A percentile compares a stretch with the other conserved stretches of the same genome.
Evolutionary conservation across 2,888 invertebrate genomes (phyloP).

Genomic region (Eristalis tenax): DNA sequence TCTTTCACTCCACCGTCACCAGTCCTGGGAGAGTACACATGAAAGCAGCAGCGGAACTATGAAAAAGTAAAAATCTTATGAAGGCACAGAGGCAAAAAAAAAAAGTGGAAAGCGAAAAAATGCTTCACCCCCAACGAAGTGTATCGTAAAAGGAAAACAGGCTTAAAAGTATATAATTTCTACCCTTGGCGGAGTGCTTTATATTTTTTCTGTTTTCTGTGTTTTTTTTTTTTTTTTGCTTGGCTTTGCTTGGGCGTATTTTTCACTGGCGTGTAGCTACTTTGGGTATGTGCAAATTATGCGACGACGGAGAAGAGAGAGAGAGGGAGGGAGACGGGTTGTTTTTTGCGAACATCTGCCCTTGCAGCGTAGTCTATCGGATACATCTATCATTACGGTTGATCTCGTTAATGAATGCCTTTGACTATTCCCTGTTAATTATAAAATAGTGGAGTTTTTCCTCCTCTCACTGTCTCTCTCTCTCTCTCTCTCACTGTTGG

Average conservation of each 20-base stretch:
- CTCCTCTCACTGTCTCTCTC: too few relatives aligned
- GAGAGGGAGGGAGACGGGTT: neutral
- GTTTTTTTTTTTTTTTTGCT: slow-evolving; percentile 1
- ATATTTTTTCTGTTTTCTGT: slow-evolving; percentile 18
- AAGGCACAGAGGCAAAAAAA: neutral
- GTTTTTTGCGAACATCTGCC: slow-evolving; percentile 63
- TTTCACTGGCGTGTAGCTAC: slow-evolving; percentile 41
- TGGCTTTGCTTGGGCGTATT: neutral
- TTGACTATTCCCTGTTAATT: slow-evolving; percentile 30
- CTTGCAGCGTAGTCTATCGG: slow-evolving; percentile 14
- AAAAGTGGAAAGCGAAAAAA: slow-evolving; percentile 23
- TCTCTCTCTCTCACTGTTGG: neutral
- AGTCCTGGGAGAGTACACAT: slow-evolving; percentile 14
- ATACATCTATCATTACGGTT: slow-evolving; percentile 29
- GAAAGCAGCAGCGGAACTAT: slow-evolving; percentile 35
- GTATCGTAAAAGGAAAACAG: slow-evolving; percentile 45
- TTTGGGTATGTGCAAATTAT: slow-evolving; percentile 47
- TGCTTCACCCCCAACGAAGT: slow-evolving; percentile 59
- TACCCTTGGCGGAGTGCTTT: slow-evolving; percentile 48
- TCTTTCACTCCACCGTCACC: slow-evolving; percentile 11
- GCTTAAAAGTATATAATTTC: slow-evolving; percentile 57
- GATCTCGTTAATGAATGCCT: slow-evolving; percentile 50
- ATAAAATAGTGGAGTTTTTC: slow-evolving; percentile 18
- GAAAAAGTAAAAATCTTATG: slow-evolving; percentile 23
- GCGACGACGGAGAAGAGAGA: neutral